A percentile compares a stretch with the other conserved stretches of the same genome.
phyloP scores from a whole-genome alignment of 1,140 invertebrate genomes.

The Penaeus vannamei region DNA sequence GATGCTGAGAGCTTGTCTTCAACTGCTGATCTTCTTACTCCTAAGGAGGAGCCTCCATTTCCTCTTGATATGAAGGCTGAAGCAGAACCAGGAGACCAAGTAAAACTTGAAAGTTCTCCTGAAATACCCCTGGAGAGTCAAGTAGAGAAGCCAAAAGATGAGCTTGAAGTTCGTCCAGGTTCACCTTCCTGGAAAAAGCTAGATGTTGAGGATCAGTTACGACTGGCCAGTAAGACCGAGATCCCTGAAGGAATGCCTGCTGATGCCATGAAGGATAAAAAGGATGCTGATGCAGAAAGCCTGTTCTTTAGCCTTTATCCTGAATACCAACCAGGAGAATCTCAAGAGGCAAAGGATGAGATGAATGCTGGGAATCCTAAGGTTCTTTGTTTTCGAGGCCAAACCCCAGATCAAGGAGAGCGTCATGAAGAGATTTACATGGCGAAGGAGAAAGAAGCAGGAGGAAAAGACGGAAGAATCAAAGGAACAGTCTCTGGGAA shows the following conservation, averaged over 20 bases:
- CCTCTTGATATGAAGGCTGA: neutral
- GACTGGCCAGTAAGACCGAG: neutral
- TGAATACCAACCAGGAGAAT: constrained; percentile 38
- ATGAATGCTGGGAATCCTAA: constrained; percentile 2
- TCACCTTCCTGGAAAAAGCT: constrained; percentile 22
- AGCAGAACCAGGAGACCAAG: constrained; percentile 2
- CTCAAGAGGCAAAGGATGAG: neutral
- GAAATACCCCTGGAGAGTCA: neutral
- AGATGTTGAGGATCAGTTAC: constrained; percentile 9
- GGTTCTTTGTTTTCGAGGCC: constrained; percentile 42
- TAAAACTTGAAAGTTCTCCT: neutral
- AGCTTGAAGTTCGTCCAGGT: neutral
- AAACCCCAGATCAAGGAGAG: constrained; percentile 8
- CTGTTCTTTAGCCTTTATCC: constrained; percentile 50
- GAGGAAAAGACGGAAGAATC: constrained; percentile 24
- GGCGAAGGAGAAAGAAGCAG: constrained; percentile 32
- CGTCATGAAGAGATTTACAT: constrained; percentile 34
- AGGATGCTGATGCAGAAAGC: constrained; percentile 29
- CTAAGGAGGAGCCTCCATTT: constrained; percentile 29
- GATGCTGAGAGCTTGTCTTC: constrained; percentile 40
- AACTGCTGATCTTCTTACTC: constrained; percentile 32
- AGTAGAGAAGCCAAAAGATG: neutral
- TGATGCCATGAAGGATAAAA: neutral
- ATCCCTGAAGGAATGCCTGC: neutral
- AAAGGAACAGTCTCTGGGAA: constrained; percentile 37